Evolutionary conservation across 2,888 invertebrate species (phyloP).

Genomic region (Spodoptera exigua): DNA sequence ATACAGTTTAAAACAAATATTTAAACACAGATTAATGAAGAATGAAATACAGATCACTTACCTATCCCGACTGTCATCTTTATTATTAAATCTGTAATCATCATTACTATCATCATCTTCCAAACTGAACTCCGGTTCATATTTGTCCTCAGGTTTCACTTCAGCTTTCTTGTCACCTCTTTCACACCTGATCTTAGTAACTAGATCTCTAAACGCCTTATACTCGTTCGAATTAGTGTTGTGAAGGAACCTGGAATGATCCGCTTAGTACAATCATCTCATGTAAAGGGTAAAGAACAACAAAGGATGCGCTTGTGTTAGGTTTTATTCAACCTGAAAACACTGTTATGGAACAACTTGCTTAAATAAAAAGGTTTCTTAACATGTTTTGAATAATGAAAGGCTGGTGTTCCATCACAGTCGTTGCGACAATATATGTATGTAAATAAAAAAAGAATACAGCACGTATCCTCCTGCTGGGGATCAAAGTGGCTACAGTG

Average conservation of each 20-base stretch:
- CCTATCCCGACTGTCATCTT: conserved; percentile 80
- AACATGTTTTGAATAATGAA: too few relatives aligned
- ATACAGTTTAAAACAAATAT: too few relatives aligned
- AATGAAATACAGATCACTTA: conserved; percentile 51
- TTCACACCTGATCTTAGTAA: conserved; percentile 72
- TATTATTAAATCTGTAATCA: conserved; percentile 75
- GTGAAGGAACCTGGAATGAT: conserved; percentile 85
- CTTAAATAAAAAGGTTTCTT: neutral
- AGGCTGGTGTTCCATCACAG: conserved; percentile 47
- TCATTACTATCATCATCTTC: conserved; percentile 86
- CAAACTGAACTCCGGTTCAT: conserved; percentile 86
- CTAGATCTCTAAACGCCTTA: conserved; percentile 83
- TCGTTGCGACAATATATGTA: conserved; percentile 50
- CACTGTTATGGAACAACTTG: conserved; percentile 58
- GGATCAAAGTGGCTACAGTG: conserved; percentile 77
- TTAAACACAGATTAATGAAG: too few relatives aligned
- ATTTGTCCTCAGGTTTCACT: conserved; percentile 86
- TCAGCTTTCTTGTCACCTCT: conserved; percentile 70
- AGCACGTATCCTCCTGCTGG: conserved; percentile 83
- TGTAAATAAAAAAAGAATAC: conserved; percentile 82
- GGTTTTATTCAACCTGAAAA: conserved; percentile 73
- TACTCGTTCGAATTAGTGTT: conserved; percentile 83
- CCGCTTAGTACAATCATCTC: conserved; percentile 54
- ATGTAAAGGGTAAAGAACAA: conserved; percentile 63
- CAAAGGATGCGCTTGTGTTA: conserved; percentile 69